A percentile compares a stretch with the other conserved stretches of the same genome.
These are phyloP conservation scores for Cyprinodon diabolis DNA, from an alignment of 2,797 vertebrate species.

Conservation along the genomic window DNA sequence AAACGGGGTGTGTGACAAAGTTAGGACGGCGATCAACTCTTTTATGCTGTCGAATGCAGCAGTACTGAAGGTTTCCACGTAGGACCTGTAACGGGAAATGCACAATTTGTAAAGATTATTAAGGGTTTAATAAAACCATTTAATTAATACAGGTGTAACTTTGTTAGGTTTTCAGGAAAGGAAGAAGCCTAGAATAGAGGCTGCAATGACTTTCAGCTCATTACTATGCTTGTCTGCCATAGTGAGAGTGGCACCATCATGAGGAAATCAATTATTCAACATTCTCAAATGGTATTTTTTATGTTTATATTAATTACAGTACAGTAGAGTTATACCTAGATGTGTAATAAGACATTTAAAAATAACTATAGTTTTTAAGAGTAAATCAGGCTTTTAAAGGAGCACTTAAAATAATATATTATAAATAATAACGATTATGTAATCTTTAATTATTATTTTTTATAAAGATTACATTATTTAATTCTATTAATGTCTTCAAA, in stretches of 20 bases:
- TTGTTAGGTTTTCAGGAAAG: too few species aligned
- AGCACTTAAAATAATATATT: background rate
- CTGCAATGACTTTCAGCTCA: background rate
- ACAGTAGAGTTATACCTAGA: background rate
- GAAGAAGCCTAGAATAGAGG: background rate
- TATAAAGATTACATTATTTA: background rate
- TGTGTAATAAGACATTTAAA: background rate
- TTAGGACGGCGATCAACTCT: slow-evolving; percentile 59
- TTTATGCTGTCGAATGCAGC: slow-evolving; percentile 83
- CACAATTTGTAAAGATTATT: background rate
- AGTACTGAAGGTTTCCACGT: slow-evolving; percentile 77
- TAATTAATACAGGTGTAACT: too few species aligned
- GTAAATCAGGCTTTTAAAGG: background rate
- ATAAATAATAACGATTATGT: background rate
- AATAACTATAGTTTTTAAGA: background rate
- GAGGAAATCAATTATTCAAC: background rate
- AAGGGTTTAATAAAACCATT: too few species aligned
- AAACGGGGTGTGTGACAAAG: slow-evolving; percentile 49
- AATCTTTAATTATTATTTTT: background rate
- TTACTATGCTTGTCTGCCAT: background rate
- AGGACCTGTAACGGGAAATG: slow-evolving; percentile 69
- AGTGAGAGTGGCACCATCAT: background rate
- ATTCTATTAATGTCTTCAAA: background rate
- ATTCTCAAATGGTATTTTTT: background rate
- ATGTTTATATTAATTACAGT: too few species aligned